These are phyloP conservation scores for Paracanthobrama guichenoti DNA, from an alignment of 2,113 vertebrate genomes.

Conservation along the genomic window DNA sequence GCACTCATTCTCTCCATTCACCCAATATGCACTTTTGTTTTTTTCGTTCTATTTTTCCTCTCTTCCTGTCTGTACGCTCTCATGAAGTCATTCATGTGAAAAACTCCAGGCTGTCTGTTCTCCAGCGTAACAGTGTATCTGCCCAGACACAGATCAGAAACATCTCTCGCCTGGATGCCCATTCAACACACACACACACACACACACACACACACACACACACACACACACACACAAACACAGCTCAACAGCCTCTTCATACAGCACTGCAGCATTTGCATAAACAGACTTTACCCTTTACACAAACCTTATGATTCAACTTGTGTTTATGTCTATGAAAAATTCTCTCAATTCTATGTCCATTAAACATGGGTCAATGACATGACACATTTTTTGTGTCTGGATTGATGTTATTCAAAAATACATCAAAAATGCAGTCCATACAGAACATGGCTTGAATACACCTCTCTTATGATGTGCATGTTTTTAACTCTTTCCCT, in stretches of 20 bases:
- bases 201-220: slow-evolving; percentile 22
- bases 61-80: slow-evolving; percentile 9
- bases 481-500: too few relatives aligned
- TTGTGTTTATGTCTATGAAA: neutral
- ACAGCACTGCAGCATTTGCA: too few relatives aligned
- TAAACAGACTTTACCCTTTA: slow-evolving; percentile 5
- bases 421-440: neutral
- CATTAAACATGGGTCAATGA: neutral
- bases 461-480: too few relatives aligned
- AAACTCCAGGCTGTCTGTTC: slow-evolving; percentile 46
- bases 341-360: neutral
- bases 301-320: slow-evolving; percentile 21
- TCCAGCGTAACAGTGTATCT: slow-evolving; percentile 30
- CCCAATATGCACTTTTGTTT: neutral
- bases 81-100: slow-evolving; percentile 21
- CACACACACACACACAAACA: slow-evolving; percentile 25
- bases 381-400: neutral
- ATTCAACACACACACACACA: slow-evolving; percentile 21
- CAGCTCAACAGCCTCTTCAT: too few relatives aligned
- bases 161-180: slow-evolving; percentile 34
- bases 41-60: neutral
- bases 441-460: too few relatives aligned
- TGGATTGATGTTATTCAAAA: neutral
- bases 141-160: slow-evolving; percentile 37
- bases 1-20: slow-evolving; percentile 24